Percentiles rank a stretch among this genome's conserved stretches.
phyloP scores from a whole-genome alignment of 2,113 vertebrate species.

The Anhinga anhinga region DNA sequence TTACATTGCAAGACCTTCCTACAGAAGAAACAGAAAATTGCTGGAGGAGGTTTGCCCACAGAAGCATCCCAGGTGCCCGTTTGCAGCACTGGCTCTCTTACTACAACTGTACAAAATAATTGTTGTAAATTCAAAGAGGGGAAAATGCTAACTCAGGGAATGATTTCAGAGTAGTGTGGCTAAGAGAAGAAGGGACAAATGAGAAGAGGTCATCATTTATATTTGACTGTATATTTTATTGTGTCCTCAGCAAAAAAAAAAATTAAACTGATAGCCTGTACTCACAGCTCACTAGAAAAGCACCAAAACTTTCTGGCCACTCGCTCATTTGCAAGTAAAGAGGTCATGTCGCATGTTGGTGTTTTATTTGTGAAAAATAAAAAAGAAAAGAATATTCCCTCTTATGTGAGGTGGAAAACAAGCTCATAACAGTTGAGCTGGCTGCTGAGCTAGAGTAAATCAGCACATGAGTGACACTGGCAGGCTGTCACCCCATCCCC shows the following conservation, averaged over 20 bases:
- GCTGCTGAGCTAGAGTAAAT: background rate
- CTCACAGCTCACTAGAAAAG: background rate
- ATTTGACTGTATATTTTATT: background rate
- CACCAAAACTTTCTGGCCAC: background rate
- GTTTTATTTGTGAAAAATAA: background rate
- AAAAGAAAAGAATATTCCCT: background rate
- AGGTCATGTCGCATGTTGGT: background rate
- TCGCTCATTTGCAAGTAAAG: background rate
- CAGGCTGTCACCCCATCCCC: background rate
- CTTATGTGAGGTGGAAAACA: background rate
- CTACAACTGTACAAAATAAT: background rate
- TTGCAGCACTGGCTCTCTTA: background rate
- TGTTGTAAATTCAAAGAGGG: background rate
- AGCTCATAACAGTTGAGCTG: background rate
- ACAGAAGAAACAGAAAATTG: background rate
- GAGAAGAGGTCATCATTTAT: background rate
- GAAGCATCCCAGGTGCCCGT: background rate
- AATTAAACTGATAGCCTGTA: background rate
- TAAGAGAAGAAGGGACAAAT: background rate
- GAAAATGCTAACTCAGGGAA: background rate
- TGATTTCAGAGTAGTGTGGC: background rate
- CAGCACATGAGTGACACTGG: fast-evolving
- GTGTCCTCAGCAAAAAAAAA: background rate
- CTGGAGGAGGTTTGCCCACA: background rate
- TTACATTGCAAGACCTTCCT: background rate